These are phyloP conservation scores for Stigmatopora nigra DNA, from an alignment of 2,113 vertebrate species.

Conservation along the genomic window DNA sequence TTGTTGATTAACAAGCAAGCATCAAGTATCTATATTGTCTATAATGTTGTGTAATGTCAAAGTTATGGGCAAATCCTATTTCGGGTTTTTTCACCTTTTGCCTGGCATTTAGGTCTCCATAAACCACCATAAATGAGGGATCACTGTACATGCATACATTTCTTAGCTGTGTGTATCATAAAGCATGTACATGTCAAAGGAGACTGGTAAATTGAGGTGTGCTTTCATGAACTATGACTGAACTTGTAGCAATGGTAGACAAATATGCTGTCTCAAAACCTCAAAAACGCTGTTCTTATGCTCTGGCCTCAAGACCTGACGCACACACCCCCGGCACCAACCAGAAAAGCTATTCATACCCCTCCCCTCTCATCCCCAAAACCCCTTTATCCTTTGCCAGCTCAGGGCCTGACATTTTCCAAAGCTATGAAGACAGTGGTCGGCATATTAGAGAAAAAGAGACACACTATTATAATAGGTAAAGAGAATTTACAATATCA, in stretches of 20 bases:
- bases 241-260: constrained; percentile 59
- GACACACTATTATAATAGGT: constrained; percentile 9
- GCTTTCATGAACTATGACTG: constrained; percentile 61
- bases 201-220: constrained; percentile 41
- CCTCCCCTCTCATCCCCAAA: constrained; percentile 24
- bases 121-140: too few species aligned
- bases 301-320: constrained; percentile 12
- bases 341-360: neutral
- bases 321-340: neutral
- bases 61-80: too few species aligned
- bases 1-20: neutral
- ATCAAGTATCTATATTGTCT: too few species aligned
- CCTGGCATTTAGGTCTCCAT: too few species aligned
- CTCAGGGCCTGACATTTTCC: constrained; percentile 56
- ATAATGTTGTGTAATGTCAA: too few species aligned
- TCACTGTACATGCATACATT: neutral
- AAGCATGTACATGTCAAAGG: constrained; percentile 36
- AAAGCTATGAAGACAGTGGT: constrained; percentile 32
- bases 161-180: constrained; percentile 9
- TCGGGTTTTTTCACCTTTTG: too few species aligned
- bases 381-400: constrained; percentile 61
- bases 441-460: constrained; percentile 29
- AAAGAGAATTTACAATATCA: constrained; percentile 38
- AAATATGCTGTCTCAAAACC: constrained; percentile 54
- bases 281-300: constrained; percentile 45